phyloP scores from a whole-genome alignment of 2,113 vertebrate species.

The Charina bottae region DNA sequence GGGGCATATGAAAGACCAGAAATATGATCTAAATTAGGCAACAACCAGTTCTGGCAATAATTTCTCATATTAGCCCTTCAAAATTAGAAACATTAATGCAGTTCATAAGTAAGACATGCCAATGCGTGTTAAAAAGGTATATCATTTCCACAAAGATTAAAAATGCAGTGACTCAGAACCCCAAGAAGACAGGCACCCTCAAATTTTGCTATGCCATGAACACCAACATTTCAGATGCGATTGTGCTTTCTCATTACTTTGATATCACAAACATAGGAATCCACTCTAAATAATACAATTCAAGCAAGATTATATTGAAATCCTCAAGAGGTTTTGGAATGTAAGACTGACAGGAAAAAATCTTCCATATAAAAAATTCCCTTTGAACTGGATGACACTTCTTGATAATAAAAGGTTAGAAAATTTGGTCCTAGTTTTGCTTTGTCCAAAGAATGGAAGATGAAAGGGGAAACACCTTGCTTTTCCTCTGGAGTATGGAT shows the following conservation, averaged over 20 bases:
- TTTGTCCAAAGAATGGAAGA: not conserved
- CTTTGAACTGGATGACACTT: not conserved
- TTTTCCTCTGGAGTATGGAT: not conserved
- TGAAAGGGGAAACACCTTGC: not conserved
- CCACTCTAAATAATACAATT: not conserved
- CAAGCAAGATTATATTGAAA: not conserved
- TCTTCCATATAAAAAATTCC: not conserved
- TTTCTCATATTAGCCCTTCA: not conserved
- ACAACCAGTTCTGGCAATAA: not conserved
- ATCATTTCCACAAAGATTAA: not conserved
- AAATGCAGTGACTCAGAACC: not conserved
- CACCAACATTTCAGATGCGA: not conserved
- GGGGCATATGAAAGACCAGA: too few species aligned
- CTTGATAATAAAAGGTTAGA: not conserved
- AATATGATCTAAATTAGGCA: not conserved
- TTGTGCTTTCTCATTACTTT: not conserved
- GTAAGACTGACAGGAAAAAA: not conserved
- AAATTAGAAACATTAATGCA: not conserved
- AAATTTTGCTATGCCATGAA: not conserved
- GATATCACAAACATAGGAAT: not conserved
- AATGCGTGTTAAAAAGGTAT: not conserved
- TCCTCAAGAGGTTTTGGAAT: not conserved
- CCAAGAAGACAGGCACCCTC: not conserved
- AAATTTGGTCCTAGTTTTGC: not conserved
- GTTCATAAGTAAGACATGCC: not conserved